Base-by-base conservation (phyloP, 2,888 invertebrate species). In the Sphaerolaimus hirsutus region DNA sequence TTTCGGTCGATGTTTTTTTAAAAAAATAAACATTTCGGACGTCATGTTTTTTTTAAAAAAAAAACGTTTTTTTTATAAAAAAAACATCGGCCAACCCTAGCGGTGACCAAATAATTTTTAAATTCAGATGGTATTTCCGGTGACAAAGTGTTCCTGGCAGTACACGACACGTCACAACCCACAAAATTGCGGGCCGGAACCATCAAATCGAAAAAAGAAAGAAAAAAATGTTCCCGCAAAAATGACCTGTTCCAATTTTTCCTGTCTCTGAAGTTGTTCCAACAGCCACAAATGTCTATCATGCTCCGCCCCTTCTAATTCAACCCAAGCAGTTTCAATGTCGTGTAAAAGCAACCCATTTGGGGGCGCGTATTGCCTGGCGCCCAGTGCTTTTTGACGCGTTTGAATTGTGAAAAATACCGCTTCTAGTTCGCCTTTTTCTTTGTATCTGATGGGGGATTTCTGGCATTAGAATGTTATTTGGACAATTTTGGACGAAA, bases 351-450 rank as follows among this genome's bases (percentile, higher is more conserved):
- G 71, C 64, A 82, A 79, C 0, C 91, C 69, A 24, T 59, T 51
- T 2, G 57, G 58, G 5, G 62, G 63, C 14, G 51, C 49, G 47
- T 59, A 63, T 2, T 52, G 49, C 45, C 54, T 56, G 10, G 57
- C 46, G 22, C 83, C 79, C 53, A 91, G 68, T n/a, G 87, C 82
- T 66, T 89, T 91, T 55, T 89, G 72, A 66, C 83, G 78, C 0
- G 89, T 87, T 67, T 93, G 93, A 56, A 97, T 87, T 63, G 84
- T 79, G 67, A 93, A 97, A 64, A 80, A 89, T 35, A 89, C 70
- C 0, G 83, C 93, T 67, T 97, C 89, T 55, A 91, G 81, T 69
- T 93, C 91, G 54, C 87, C 89, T 47, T 87, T 76, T 66, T 97
- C 93, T 62, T 79, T 84, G 67, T 91, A 91, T 64, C 83, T 79